Evolutionary conservation across 2,888 invertebrate genomes (phyloP), one percentile per base, ranked within the genome.

Genomic region (Pemphredon lugubris): DNA sequence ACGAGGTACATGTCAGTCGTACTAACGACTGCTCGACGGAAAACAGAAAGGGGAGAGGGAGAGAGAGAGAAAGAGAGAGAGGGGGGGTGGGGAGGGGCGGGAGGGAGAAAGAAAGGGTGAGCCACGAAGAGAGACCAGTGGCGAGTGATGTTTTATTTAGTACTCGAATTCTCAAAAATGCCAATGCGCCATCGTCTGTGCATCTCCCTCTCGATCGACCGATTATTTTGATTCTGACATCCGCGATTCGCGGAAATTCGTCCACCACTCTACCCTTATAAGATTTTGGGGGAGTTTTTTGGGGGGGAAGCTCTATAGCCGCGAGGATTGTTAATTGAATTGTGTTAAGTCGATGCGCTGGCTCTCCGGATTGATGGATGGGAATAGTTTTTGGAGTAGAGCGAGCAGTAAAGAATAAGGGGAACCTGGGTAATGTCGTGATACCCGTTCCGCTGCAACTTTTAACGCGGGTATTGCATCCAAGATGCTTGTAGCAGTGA

Each of bases 101-200:
- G 26, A 18, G 34, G 18, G 40, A 26, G 26, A 13, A 9, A 13
- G 23, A 21, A 44, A 34, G 26, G n/a, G 16, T 14, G 16, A 9
- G 14, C 2, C 54, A 34, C 2, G 18, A 16, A 16, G 34, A 21
- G 54, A 16, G 73, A 21, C 40, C 48, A 67, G 73, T 73, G 74
- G 34, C 83, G 77, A 86, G 84, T 87, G 87, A 87, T 87, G 87
- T 88, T 88, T 87, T 87, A 87, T 87, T 87, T 88, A 87, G 86
- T 82, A 85, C 80, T 82, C 76, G 78, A 78, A 82, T 83, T 79
- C 83, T 79, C 79, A 82, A 86, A 86, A 86, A 84, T 85, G 48
- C 69, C 75, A 61, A 53, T 72, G 72, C 75, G 59, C 71, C 42
- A 42, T 54, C 48, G 55, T 47, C 47, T 14, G 26, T 14, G 37